Conservation (phyloP, 2,113 vertebrate species). For the Entomyzon cyanotis region DNA sequence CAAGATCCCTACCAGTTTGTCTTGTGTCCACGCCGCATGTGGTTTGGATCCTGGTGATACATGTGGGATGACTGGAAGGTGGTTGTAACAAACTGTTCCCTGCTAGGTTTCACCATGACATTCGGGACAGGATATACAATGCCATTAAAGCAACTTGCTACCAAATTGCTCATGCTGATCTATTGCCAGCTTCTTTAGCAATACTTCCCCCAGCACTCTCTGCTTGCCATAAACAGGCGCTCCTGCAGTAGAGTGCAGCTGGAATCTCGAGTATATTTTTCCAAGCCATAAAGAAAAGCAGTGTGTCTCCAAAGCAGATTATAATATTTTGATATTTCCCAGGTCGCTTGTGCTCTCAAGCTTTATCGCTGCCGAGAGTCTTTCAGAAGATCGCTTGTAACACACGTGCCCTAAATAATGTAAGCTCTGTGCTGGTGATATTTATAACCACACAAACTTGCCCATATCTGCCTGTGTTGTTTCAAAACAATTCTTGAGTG, state of each 20-base stretch:
- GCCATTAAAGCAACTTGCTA: conserved; percentile 16
- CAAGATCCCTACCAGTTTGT: not conserved
- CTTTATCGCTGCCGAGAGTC: not conserved
- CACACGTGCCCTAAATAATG: conserved; percentile 7
- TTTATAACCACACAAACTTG: conserved; percentile 26
- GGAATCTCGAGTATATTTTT: not conserved
- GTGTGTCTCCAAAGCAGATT: not conserved
- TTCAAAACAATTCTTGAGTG: not conserved
- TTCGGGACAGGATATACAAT: conserved; percentile 10
- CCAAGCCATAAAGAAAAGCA: conserved; percentile 34
- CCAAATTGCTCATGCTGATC: conserved; percentile 11
- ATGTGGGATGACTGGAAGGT: not conserved
- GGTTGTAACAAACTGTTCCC: conserved; percentile 41
- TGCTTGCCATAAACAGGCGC: not conserved
- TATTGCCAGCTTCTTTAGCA: conserved; percentile 8
- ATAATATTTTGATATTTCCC: conserved; percentile 60
- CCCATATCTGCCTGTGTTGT: not conserved
- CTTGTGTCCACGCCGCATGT: not conserved
- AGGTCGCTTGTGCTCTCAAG: conserved; percentile 16
- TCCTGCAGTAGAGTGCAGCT: not conserved
- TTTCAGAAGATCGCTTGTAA: not conserved
- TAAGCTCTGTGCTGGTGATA: not conserved
- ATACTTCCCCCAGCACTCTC: not conserved
- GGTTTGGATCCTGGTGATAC: not conserved
- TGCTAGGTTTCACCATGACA: not conserved